phyloP scores from a whole-genome alignment of 2,888 invertebrate genomes.

The Lasioglossum lativentre region DNA sequence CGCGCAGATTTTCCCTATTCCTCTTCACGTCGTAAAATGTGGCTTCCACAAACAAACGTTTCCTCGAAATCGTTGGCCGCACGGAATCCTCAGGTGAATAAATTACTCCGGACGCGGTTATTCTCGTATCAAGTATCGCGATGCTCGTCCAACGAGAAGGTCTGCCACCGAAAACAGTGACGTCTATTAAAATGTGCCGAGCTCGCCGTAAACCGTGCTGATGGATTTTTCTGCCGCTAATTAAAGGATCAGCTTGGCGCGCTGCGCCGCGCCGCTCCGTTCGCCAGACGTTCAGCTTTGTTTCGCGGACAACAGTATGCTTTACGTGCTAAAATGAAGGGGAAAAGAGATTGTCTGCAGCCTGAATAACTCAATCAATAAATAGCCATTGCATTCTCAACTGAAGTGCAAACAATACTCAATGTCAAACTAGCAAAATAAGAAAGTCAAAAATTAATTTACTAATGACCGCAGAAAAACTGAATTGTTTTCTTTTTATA shows the following conservation, averaged over 20 bases:
- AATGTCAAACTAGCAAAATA: neutral
- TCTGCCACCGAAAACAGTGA: constrained; percentile 26
- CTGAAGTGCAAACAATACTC: neutral
- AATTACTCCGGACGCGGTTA: constrained; percentile 34
- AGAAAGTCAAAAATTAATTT: neutral
- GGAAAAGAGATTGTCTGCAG: neutral
- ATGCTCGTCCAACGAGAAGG: constrained; percentile 1
- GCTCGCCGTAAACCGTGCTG: constrained; percentile 11
- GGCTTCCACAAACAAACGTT: constrained; percentile 25
- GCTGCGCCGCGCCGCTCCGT: neutral
- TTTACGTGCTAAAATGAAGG: neutral
- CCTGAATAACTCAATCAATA: constrained; percentile 9
- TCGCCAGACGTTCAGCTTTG: constrained; percentile 18
- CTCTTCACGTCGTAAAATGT: constrained; percentile 25
- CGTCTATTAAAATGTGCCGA: constrained; percentile 21
- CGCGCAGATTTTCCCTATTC: constrained; percentile 8
- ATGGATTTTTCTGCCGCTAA: constrained; percentile 18
- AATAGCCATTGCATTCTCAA: neutral
- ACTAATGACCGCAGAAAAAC: neutral
- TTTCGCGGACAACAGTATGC: neutral
- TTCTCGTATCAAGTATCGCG: constrained; percentile 35
- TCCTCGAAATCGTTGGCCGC: constrained; percentile 20
- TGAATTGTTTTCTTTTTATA: neutral
- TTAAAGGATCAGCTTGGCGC: constrained; percentile 15
- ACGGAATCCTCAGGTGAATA: constrained; percentile 33